Percentiles rank a stretch among this genome's conserved stretches.
phyloP scores from a whole-genome alignment of 1,140 invertebrate species.

The Oreohelix idahoensis region DNA sequence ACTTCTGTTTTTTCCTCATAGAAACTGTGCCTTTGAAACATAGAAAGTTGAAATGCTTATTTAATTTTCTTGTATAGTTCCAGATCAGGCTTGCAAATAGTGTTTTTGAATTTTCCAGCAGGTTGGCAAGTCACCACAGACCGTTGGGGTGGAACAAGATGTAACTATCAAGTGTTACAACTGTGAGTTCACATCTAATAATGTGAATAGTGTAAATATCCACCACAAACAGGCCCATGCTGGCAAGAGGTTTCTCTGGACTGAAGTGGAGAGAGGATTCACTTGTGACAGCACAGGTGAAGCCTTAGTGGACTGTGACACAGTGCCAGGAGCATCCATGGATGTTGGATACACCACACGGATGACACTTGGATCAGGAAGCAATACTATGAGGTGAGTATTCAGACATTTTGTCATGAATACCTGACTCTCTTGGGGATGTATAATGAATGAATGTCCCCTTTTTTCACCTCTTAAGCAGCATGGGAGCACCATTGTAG shows the following conservation, averaged over 20 bases:
- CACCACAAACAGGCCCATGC: constrained; percentile 37
- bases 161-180: constrained; percentile 39
- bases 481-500: no score
- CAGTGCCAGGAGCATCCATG: not conserved
- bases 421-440: no score
- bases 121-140: constrained; percentile 8
- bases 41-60: no score
- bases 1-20: no score
- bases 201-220: constrained; percentile 26
- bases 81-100: no score
- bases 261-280: constrained; percentile 37
- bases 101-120: constrained; percentile 20
- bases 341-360: constrained; percentile 26
- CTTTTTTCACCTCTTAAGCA: no score
- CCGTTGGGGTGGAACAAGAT: constrained; percentile 3
- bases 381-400: constrained; percentile 13
- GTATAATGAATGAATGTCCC: no score
- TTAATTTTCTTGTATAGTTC: no score
- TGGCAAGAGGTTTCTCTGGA: constrained; percentile 35
- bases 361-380: constrained; percentile 27
- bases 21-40: no score
- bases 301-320: constrained; percentile 30
- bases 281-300: constrained; percentile 38
- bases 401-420: no score
- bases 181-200: constrained; percentile 27